A percentile compares a stretch with the other conserved stretches of the same genome.
phyloP scores from a whole-genome alignment of 2,888 invertebrate species.

The Acrocyrtus sp. region DNA sequence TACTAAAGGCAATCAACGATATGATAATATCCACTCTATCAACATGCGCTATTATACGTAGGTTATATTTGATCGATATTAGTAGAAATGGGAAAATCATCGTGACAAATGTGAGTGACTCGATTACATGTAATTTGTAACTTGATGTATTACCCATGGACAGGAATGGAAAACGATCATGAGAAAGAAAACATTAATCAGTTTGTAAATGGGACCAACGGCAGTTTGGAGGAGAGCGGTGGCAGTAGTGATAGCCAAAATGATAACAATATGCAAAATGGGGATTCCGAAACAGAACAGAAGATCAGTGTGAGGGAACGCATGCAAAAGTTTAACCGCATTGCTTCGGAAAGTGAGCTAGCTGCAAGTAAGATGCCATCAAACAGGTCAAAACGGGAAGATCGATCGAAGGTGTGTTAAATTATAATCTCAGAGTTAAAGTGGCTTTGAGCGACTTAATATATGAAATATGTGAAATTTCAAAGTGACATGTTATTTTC shows the following conservation, averaged over 20 bases:
- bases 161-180: constrained; percentile 53
- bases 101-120: too few species aligned
- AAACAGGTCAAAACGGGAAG: constrained; percentile 53
- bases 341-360: constrained; percentile 81
- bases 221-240: constrained; percentile 43
- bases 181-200: constrained; percentile 60
- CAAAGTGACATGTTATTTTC: background rate
- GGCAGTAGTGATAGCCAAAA: constrained; percentile 27
- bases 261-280: constrained; percentile 54
- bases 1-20: too few species aligned
- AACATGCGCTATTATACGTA: too few species aligned
- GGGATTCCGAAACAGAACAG: constrained; percentile 66
- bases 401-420: constrained; percentile 56
- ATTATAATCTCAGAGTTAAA: too few species aligned
- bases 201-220: constrained; percentile 43
- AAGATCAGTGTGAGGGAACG: constrained; percentile 90
- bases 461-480: too few species aligned
- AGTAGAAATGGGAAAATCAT: too few species aligned
- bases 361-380: constrained; percentile 61
- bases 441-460: too few species aligned
- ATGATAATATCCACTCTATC: too few species aligned
- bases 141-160: constrained; percentile 17
- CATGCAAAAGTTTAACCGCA: constrained; percentile 90
- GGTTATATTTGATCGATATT: too few species aligned
- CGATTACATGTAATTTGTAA: too few species aligned